Evolutionary conservation across 2,797 vertebrate genomes (phyloP), one percentile per base, ranked within the genome.

Genomic region (Bradypus variegatus): DNA sequence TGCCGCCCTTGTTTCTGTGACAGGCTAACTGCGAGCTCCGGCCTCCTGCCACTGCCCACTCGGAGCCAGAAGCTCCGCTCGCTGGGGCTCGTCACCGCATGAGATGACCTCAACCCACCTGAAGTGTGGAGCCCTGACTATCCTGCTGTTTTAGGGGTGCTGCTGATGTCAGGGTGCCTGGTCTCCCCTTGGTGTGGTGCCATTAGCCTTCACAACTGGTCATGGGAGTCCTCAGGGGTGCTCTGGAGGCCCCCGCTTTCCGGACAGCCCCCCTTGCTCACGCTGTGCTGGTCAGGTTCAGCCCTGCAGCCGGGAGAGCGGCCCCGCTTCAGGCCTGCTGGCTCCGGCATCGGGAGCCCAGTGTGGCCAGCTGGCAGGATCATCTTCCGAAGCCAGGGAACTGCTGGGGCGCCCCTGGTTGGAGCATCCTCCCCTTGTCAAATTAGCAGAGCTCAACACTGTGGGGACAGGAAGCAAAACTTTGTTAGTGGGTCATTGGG

Each of bases 241-340:
- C 48, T 48, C 13, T 53, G 6, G 85, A 23, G 65, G 27, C 16
- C 64, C 38, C 48, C 23, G 76, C 36, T 53, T 27, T 53, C 15
- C 38, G 12, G 29, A 11, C 60, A 3, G 23, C 29, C 78, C 23
- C 45, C 77, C 41, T 15, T 1, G 0, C 27, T 48, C 38, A 9
- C 18, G 4, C 2, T 3, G 9, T 2, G 25, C 6, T 5, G 76
- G 18, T 3, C 13, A 50, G 62, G 60, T 29, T 16, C 3, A 1
- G 6, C 45, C 3, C 15, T 21, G 31, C 7, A 16, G 21, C 45
- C 38, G 7, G 12, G 12, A 50, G 5, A 50, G 5, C 13, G 50
- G 50, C 5, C 50, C 50, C 50, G 6, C 41, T 5, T 45, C 41
- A 45, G 41, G 41, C 41, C 41, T 45, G 6, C 8, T 45, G 41